Percentiles rank a stretch among this genome's conserved stretches.
Conservation (phyloP, 2,113 vertebrate genomes). For the Cranoglanis bouderius region DNA sequence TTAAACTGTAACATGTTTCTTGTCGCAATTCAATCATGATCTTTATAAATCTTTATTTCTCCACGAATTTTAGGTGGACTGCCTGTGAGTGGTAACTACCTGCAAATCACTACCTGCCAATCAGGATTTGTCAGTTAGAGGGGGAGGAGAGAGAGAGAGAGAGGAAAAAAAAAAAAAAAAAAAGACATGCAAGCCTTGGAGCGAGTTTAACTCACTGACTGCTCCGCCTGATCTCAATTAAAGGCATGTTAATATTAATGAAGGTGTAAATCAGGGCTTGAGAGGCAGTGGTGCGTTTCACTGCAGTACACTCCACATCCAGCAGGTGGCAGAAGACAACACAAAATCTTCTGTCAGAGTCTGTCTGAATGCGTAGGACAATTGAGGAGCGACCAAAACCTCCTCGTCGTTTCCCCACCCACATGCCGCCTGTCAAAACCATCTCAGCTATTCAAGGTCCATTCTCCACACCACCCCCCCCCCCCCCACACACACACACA, state of each 20-base stretch:
- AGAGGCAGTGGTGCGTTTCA: background rate
- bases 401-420: conserved; percentile 7
- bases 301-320: conserved; percentile 47
- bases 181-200: no score
- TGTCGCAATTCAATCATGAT: no score
- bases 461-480: conserved; percentile 13
- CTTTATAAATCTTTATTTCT: no score
- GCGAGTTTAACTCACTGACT: background rate
- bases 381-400: conserved; percentile 55
- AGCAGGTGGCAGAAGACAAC: conserved; percentile 47
- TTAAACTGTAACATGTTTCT: no score
- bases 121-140: background rate
- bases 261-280: background rate
- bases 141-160: no score
- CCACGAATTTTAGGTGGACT: no score
- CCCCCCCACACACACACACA: no score
- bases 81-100: no score
- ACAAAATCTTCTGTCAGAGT: background rate
- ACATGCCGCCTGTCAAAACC: conserved; percentile 56
- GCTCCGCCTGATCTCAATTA: background rate
- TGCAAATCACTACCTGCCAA: no score
- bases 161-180: no score
- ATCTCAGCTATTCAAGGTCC: conserved; percentile 58
- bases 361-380: conserved; percentile 45
- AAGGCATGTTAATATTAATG: background rate